These are phyloP conservation scores for Zoanthus solanderi DNA, from an alignment of 92 coral and sea anemone genomes.

Conservation along the genomic window DNA sequence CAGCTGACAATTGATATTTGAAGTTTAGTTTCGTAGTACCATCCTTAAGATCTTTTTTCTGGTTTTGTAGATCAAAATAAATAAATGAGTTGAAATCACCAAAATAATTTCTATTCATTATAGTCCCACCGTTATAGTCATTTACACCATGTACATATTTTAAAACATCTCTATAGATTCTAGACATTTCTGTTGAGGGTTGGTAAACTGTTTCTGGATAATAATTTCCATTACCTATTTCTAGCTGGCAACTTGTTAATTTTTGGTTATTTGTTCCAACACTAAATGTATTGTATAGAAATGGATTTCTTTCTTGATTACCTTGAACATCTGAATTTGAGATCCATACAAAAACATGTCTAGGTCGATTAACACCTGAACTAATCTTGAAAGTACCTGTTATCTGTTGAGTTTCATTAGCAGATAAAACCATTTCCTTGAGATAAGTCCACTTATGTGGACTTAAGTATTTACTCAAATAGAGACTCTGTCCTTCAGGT, in stretches of 20 bases:
- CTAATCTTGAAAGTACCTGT: conserved; percentile 35
- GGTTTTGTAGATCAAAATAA: not conserved
- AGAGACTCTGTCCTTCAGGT: not conserved
- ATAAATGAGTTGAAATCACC: not conserved
- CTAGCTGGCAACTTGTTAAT: too few species aligned
- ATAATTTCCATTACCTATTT: too few species aligned
- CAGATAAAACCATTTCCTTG: not conserved
- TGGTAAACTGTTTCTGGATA: too few species aligned
- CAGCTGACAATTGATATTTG: not conserved
- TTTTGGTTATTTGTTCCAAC: too few species aligned
- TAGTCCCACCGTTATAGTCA: not conserved
- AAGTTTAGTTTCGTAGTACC: not conserved
- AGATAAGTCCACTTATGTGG: conserved; percentile 36
- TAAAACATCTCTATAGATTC: too few species aligned
- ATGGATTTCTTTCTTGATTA: too few species aligned
- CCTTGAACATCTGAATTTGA: too few species aligned
- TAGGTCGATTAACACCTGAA: conserved; percentile 14
- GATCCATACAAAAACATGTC: conserved; percentile 49
- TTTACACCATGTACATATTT: not conserved
- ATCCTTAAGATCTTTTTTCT: not conserved
- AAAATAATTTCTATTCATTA: not conserved
- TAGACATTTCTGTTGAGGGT: too few species aligned
- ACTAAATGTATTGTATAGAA: too few species aligned
- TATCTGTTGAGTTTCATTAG: not conserved
- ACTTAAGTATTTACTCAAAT: not conserved